These are phyloP conservation scores for Neria commutata DNA, from an alignment of 2,888 invertebrate genomes.

Conservation along the genomic window DNA sequence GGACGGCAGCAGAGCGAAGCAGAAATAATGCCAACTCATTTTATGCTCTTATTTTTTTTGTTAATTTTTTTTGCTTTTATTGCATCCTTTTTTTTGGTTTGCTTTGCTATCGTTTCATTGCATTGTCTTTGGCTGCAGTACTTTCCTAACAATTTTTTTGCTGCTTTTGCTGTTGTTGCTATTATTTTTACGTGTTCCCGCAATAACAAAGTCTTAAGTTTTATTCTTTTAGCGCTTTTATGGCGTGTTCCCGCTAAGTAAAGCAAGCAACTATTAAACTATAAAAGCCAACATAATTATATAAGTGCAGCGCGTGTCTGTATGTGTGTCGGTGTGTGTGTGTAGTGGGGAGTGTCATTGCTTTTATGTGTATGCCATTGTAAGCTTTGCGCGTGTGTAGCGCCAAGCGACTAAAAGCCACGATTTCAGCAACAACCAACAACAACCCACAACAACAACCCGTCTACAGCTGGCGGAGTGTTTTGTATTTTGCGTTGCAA, in stretches of 20 bases:
- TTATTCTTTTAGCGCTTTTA: neutral
- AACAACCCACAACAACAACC: too few relatives aligned
- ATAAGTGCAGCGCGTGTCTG: neutral
- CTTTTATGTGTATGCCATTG: conserved; percentile 3
- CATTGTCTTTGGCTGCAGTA: too few relatives aligned
- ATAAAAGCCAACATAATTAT: conserved; percentile 39
- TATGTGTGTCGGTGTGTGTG: conserved; percentile 12
- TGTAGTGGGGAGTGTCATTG: neutral
- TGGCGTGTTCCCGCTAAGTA: conserved; percentile 25
- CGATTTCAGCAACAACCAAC: neutral
- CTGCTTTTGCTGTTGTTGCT: neutral
- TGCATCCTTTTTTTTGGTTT: too few relatives aligned
- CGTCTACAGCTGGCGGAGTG: too few relatives aligned
- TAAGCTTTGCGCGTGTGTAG: neutral
- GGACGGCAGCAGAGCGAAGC: neutral
- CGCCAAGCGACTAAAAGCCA: conserved; percentile 13
- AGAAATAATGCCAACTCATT: too few relatives aligned
- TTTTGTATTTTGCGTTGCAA: neutral
- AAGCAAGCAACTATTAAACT: conserved; percentile 46
- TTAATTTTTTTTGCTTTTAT: too few relatives aligned
- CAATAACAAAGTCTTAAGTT: neutral
- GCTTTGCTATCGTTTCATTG: too few relatives aligned
- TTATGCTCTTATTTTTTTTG: too few relatives aligned
- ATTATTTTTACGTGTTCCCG: neutral
- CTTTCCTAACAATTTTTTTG: neutral